A percentile compares a stretch with the other conserved stretches of the same genome.
Conservation (phyloP, 2,113 vertebrate genomes). For the Loxodonta africana region DNA sequence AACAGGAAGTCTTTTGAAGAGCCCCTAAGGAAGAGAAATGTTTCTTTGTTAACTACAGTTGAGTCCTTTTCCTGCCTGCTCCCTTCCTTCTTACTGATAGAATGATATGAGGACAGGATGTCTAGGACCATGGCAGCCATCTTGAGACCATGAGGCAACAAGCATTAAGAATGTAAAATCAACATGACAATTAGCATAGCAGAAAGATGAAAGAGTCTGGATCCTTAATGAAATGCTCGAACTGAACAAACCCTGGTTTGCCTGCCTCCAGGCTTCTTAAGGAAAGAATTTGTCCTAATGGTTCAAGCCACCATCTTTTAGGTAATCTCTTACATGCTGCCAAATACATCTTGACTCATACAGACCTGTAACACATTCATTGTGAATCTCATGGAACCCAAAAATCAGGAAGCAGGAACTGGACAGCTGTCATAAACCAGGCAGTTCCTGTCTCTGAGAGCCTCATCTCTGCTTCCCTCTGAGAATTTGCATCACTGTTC, state of each 20-base stretch:
- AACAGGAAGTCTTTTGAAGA: neutral
- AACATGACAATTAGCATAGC: neutral
- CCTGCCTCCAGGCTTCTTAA: neutral
- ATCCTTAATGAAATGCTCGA: neutral
- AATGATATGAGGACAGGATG: neutral
- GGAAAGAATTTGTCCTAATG: neutral
- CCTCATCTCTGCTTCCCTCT: neutral
- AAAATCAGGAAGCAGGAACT: neutral
- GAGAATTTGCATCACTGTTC: neutral
- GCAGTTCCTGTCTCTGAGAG: neutral
- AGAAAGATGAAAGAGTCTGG: neutral
- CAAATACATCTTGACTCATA: neutral
- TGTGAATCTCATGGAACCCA: neutral
- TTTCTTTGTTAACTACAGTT: neutral
- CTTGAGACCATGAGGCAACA: neutral
- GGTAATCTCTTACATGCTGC: neutral
- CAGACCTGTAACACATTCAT: neutral
- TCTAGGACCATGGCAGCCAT: neutral
- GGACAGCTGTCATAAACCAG: neutral
- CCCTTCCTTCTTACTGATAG: neutral
- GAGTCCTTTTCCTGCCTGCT: neutral
- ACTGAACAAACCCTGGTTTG: neutral
- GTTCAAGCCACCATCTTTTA: neutral
- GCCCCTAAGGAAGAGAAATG: neutral
- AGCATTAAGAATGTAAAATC: neutral